These are phyloP conservation scores for Parnassius glacialis DNA, from an alignment of 2,888 invertebrate species.

Conservation along the genomic window DNA sequence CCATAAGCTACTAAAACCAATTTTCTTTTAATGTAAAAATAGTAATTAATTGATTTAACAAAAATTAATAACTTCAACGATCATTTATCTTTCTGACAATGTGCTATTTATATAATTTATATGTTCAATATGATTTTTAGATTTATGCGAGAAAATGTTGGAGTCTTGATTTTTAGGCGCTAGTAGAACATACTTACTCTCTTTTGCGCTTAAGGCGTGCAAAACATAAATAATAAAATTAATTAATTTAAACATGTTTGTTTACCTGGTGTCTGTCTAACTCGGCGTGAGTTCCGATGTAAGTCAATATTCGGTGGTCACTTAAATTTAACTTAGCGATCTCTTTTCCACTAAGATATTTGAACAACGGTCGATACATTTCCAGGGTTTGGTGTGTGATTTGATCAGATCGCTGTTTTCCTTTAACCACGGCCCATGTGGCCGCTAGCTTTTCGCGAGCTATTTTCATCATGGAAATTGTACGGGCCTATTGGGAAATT, in stretches of 20 bases:
- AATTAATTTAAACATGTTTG: not conserved
- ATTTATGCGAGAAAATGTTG: too few relatives aligned
- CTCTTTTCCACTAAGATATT: conserved; percentile 61
- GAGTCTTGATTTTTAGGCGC: too few relatives aligned
- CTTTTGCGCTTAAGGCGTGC: too few relatives aligned
- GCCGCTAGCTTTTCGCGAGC: conserved; percentile 58
- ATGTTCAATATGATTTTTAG: too few relatives aligned
- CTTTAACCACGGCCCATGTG: conserved; percentile 61
- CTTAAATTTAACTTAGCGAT: conserved; percentile 60
- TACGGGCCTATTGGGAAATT: conserved; percentile 47
- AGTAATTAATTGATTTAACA: too few relatives aligned
- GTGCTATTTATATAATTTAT: too few relatives aligned
- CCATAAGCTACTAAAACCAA: too few relatives aligned
- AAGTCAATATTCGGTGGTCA: conserved; percentile 56
- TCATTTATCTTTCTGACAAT: too few relatives aligned
- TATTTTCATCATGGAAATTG: conserved; percentile 70
- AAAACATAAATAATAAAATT: too few relatives aligned
- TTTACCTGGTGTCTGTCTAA: conserved; percentile 64
- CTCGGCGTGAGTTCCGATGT: conserved; percentile 64
- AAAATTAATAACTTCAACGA: too few relatives aligned
- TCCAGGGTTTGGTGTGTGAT: conserved; percentile 53
- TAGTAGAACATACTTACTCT: too few relatives aligned
- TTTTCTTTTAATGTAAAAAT: too few relatives aligned
- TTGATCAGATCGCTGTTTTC: conserved; percentile 29
- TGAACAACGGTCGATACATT: conserved; percentile 63